Evolutionary conservation across 2,113 vertebrate genomes (phyloP).

Genomic region (Callipepla californica): DNA sequence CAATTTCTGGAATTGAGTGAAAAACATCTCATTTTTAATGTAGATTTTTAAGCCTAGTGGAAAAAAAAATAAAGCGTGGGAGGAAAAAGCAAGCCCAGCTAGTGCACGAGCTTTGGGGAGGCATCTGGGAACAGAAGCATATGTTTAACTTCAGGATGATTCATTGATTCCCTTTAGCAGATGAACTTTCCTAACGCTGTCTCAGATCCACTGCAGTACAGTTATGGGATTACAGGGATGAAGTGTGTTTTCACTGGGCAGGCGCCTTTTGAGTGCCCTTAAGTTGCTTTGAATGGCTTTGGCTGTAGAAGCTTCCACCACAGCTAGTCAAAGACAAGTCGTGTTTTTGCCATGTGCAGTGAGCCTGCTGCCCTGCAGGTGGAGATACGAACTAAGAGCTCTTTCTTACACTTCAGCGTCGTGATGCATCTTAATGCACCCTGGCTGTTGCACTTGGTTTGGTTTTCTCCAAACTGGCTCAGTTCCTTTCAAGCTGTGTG

Average conservation of each 20-base stretch:
- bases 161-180: background rate
- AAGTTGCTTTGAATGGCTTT: background rate
- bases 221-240: background rate
- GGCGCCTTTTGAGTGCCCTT: background rate
- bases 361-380: constrained; percentile 33
- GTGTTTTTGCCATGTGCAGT: background rate
- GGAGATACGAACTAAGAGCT: constrained; percentile 23
- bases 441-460: background rate
- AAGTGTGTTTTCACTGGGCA: background rate
- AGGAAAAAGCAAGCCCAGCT: background rate
- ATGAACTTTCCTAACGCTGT: background rate
- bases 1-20: background rate
- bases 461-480: background rate
- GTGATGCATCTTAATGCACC: background rate
- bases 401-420: background rate
- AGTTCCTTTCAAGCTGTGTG: background rate
- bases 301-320: background rate
- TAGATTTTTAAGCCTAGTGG: background rate
- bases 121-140: background rate
- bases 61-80: background rate
- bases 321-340: background rate
- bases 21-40: background rate
- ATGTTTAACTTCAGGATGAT: constrained; percentile 22
- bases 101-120: background rate
- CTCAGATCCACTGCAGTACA: background rate